Base-by-base conservation (phyloP, 2,113 vertebrate species). In the Barbus barbus region DNA sequence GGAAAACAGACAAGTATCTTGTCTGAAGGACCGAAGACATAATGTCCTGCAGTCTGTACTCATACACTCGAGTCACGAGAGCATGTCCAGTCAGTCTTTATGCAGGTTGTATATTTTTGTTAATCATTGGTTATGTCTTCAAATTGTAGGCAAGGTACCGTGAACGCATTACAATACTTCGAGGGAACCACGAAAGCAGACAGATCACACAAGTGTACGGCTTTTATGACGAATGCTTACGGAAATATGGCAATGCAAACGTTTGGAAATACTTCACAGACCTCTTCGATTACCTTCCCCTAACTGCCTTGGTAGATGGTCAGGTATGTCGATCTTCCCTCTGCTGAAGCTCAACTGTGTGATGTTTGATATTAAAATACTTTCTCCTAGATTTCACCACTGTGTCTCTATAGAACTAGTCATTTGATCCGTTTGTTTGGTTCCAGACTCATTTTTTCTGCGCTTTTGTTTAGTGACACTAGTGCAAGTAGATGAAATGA, bases 201-300 rank as follows among this genome's bases (percentile, higher is more conserved):
- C 41, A 44, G 41, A 44, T 44, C 41, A 44, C 41, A 44, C 41
- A 44, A 44, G 41, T 99, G 77, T 99, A 99, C 89, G 98, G 98
- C 83, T 99, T 99, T 93, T 99, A 99, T 76, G 98, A 98, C 79
- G 98, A 99, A 91, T 99, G 98, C 93, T 94, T 99, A 93, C 94
- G 98, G 89, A 99, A 99, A 93, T 99, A 99, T 0, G 98, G 97
- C 85, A 99, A 99, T 88, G 97, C 98, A 89, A 99, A 98, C 26
- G 98, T 99, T 80, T 99, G 98, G 98, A 99, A 99, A 91, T 99
- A 96, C 88, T 99, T 99, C 82, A 99, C 98, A 89, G 98, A 99
- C 94, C 96, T 99, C 91, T 99, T 99, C 87, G 98, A 99, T 91
- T 99, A 99, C 91, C 96, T 99, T 89, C 98, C 98, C 83, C 95